Evolutionary conservation across 2,113 vertebrate genomes (phyloP), one percentile per base, ranked within the genome.

Genomic region (Sorex fumeus): DNA sequence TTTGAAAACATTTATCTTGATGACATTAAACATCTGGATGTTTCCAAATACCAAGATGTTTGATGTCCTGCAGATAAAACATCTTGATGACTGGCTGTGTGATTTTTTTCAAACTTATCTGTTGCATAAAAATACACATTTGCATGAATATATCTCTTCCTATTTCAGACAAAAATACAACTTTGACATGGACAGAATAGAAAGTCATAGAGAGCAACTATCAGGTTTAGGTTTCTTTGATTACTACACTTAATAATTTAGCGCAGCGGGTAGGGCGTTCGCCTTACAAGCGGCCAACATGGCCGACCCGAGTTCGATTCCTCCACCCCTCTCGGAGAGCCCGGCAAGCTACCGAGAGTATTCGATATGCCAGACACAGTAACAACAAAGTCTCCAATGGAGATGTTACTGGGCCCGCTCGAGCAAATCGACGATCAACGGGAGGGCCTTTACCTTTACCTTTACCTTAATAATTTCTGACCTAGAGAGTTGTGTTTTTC

Each of bases 1-100:
- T 96, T 74, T 91, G 79, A 88, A 96, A 94, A 92, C 71, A 96
- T 94, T 94, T 93, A 94, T 93, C 91, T 94, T 84, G 88, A 93
- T 95, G 94, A 90, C 82, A 93, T 84, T 93, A 95, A 96, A 94
- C 93, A 96, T 96, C 91, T 96, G 93, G 76, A 83, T 94, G 82
- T 86, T 96, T 87, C 76, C 43, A 96, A 94, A 96, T 90, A 94
- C 62, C 60, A 93, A 90, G 71, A 93, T 83, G 82, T 47, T 77
- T 84, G 19, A 77, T 92, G 77, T 84, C 87, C 84, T 90, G 21
- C 71, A 96, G 78, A 82, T 83, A 85, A 93, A 87, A 80, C 60
- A 62, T 45, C 70, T 70, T 62, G 43, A 90, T 88, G 60, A 77
- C 23, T 95, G 67, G 86, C 10, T 91, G 25, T 64, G 66, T 66